These are phyloP conservation scores for Poeciliopsis turneri DNA, from an alignment of 2,797 vertebrate genomes.

Conservation along the genomic window DNA sequence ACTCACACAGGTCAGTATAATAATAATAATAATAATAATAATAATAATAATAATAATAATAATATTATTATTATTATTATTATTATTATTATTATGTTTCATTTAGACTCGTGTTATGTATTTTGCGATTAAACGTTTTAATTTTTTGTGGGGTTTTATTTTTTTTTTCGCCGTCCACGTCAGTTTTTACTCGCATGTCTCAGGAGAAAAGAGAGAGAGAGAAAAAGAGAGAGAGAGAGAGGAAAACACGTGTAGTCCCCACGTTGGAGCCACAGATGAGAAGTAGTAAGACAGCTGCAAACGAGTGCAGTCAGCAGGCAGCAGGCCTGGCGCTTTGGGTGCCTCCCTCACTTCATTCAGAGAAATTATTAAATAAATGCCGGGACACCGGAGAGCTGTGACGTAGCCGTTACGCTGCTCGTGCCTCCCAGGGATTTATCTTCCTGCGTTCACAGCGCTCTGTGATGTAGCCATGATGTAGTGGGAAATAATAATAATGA, in stretches of 20 bases:
- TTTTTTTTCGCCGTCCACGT: slow-evolving; percentile 14
- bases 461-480: slow-evolving; percentile 32
- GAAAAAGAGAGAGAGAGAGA: neutral
- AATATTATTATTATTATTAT: slow-evolving; percentile 2
- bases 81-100: neutral
- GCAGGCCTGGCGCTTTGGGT: slow-evolving; percentile 72
- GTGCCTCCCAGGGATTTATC: slow-evolving; percentile 73
- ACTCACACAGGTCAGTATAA: slow-evolving; percentile 82
- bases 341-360: slow-evolving; percentile 78
- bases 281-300: slow-evolving; percentile 42
- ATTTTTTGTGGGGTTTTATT: neutral
- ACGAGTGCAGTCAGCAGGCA: slow-evolving; percentile 52
- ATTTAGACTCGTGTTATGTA: slow-evolving; percentile 3
- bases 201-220: neutral
- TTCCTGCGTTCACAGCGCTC: slow-evolving; percentile 42
- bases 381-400: slow-evolving; percentile 85
- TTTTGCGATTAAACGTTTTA: slow-evolving; percentile 1
- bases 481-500: slow-evolving; percentile 1
- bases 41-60: slow-evolving; percentile 22
- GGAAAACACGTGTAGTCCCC: slow-evolving; percentile 5
- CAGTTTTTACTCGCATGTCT: slow-evolving; percentile 1
- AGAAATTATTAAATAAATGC: slow-evolving; percentile 83
- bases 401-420: slow-evolving; percentile 81
- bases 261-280: slow-evolving; percentile 25
- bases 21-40: slow-evolving; percentile 10